These are phyloP conservation scores for Fukomys damarensis DNA, from an alignment of 2,113 vertebrate species.

Conservation along the genomic window DNA sequence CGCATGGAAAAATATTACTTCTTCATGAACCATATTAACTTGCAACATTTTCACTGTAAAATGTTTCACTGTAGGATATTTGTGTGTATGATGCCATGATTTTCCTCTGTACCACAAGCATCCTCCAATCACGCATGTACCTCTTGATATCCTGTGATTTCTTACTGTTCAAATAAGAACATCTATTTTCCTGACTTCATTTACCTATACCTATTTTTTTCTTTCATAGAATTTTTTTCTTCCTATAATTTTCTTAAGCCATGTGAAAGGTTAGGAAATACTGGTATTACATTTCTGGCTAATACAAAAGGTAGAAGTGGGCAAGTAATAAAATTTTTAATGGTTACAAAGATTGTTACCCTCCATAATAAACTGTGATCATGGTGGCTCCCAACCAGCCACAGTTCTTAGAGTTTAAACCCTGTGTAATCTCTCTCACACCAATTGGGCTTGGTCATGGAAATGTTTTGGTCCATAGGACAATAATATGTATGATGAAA, in stretches of 20 bases:
- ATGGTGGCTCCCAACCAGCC: not conserved
- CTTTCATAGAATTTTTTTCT: not conserved
- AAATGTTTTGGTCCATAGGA: not conserved
- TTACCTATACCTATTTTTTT: not conserved
- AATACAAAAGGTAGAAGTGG: conserved; percentile 19
- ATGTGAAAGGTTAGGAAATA: conserved; percentile 22
- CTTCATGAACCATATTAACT: not conserved
- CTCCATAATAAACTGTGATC: not conserved
- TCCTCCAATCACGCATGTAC: no score
- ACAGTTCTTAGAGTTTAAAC: not conserved
- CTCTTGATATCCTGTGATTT: not conserved
- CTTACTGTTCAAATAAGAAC: not conserved
- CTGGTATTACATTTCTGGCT: conserved; percentile 32
- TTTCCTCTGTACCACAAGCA: not conserved
- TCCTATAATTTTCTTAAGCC: not conserved
- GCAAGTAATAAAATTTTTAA: conserved; percentile 18
- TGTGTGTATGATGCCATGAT: not conserved
- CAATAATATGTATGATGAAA: not conserved
- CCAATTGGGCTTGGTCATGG: not conserved
- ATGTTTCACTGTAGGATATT: not conserved
- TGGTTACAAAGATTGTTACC: not conserved
- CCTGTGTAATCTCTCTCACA: not conserved
- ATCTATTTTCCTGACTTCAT: conserved; percentile 46
- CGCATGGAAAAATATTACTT: conserved; percentile 19
- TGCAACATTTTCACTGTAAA: not conserved